These are phyloP conservation scores for Silurus lanzhouensis DNA, from an alignment of 2,797 vertebrate species.

Conservation along the genomic window DNA sequence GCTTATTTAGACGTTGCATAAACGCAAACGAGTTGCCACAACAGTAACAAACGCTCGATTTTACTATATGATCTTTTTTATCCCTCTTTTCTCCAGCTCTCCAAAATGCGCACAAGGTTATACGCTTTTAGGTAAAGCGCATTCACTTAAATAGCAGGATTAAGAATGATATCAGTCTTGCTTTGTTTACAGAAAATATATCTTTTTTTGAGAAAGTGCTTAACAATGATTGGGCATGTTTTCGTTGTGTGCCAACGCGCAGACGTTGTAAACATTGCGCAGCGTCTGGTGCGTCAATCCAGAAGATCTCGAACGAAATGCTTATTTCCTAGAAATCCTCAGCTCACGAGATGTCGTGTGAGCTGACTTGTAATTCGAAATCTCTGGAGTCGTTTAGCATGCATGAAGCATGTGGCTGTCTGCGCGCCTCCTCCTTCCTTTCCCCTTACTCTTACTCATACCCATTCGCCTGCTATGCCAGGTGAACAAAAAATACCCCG, in stretches of 20 bases:
- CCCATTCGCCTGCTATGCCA: conserved; percentile 74
- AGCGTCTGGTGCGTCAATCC: background rate
- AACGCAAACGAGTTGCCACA: conserved; percentile 60
- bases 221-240: background rate
- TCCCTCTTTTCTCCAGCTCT: background rate
- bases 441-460: conserved; percentile 62
- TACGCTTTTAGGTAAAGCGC: background rate
- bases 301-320: background rate
- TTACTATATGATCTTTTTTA: conserved; percentile 47
- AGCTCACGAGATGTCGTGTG: conserved; percentile 76
- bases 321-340: background rate
- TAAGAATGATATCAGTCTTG: background rate
- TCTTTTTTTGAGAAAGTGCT: background rate
- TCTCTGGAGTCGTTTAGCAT: conserved; percentile 76
- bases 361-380: conserved; percentile 71
- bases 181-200: background rate
- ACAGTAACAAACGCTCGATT: conserved; percentile 68
- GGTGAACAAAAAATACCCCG: conserved; percentile 72
- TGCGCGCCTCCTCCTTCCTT: conserved; percentile 67
- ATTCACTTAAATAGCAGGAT: background rate
- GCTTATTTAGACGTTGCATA: conserved; percentile 77
- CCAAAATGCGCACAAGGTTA: no score
- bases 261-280: background rate
- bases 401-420: conserved; percentile 78
- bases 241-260: background rate